phyloP scores from a whole-genome alignment of 2,113 vertebrate genomes.

The Ophthalmolycus amberensis region DNA sequence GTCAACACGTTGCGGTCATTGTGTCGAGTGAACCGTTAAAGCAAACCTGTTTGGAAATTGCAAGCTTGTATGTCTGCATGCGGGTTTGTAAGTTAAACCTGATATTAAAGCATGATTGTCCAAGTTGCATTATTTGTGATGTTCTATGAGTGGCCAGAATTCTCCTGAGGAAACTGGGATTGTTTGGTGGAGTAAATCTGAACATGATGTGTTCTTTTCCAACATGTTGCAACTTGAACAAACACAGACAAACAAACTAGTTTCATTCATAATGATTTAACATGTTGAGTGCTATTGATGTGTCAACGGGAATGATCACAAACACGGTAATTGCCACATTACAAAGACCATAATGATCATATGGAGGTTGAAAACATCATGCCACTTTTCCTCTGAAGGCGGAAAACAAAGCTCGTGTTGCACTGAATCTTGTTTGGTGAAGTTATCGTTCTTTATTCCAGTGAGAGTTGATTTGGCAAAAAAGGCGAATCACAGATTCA shows the following conservation, averaged over 20 bases:
- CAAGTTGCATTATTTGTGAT: neutral
- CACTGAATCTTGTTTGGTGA: neutral
- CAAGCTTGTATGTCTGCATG: conserved; percentile 24
- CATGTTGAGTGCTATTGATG: conserved; percentile 56
- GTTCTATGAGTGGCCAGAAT: neutral
- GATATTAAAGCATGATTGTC: neutral
- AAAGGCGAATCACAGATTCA: neutral
- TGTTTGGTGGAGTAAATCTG: conserved; percentile 2
- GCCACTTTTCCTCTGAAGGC: conserved; percentile 50
- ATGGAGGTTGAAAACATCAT: conserved; percentile 38
- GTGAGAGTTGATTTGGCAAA: neutral
- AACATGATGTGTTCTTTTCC: conserved; percentile 37
- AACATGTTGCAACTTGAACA: conserved; percentile 32
- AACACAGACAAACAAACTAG: neutral
- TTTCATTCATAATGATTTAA: conserved; percentile 69
- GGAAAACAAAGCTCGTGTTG: conserved; percentile 49
- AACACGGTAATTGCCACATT: conserved; percentile 68
- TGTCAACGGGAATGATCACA: conserved; percentile 69
- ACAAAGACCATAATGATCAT: conserved; percentile 75
- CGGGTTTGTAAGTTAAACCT: conserved; percentile 30
- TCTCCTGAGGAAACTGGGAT: conserved; percentile 3
- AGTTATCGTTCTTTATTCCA: neutral
- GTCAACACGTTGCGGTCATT: conserved; percentile 54
- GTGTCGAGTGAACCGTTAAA: conserved; percentile 31
- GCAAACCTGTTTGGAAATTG: conserved; percentile 71